Evolutionary conservation across 2,797 vertebrate species (phyloP).

Genomic region (Malurus splendens): DNA sequence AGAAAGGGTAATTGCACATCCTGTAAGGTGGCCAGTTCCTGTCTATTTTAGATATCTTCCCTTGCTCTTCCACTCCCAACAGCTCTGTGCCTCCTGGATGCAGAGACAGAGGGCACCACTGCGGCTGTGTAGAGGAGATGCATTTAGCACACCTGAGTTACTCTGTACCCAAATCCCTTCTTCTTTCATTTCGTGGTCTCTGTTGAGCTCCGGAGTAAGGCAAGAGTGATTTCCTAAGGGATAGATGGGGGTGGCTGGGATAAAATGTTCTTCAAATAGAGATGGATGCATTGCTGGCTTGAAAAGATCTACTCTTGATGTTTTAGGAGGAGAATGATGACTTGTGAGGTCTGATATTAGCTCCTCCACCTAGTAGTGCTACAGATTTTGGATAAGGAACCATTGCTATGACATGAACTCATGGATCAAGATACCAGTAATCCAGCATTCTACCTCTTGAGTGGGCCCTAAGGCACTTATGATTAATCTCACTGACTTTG

Average conservation of each 20-base stretch:
- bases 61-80: neutral
- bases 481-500: neutral
- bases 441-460: neutral
- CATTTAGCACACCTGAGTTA: rapidly evolving
- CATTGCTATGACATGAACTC: neutral
- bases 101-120: rapidly evolving
- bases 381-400: neutral
- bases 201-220: neutral
- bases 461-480: neutral
- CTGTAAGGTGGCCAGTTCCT: neutral
- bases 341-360: neutral
- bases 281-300: neutral
- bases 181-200: neutral
- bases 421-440: neutral
- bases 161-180: neutral
- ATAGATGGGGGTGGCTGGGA: neutral
- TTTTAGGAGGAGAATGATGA: neutral
- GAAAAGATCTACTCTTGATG: neutral
- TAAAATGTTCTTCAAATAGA: neutral
- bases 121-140: neutral
- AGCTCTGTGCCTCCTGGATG: neutral
- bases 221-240: neutral
- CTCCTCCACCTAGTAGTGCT: neutral
- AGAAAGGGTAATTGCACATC: neutral
- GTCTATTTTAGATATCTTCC: neutral